phyloP scores from a whole-genome alignment of 2,888 invertebrate species.

The Leptura quadrifasciata region DNA sequence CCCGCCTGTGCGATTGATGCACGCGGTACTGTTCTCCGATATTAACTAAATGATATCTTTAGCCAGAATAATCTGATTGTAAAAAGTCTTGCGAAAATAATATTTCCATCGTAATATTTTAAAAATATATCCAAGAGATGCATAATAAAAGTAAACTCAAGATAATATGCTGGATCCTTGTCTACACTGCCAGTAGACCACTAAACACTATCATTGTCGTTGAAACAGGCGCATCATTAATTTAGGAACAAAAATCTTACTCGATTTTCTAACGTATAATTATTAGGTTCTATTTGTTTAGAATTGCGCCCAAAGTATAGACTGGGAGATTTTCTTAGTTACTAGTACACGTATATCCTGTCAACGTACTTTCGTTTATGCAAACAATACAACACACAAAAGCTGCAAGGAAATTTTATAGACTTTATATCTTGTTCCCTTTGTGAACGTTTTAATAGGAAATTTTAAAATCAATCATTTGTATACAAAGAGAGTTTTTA shows the following conservation, averaged over 20 bases:
- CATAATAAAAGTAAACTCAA: too few species aligned
- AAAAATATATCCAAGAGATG: too few species aligned
- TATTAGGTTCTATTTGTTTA: neutral
- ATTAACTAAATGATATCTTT: too few species aligned
- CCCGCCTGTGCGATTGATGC: too few species aligned
- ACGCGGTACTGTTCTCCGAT: too few species aligned
- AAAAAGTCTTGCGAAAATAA: too few species aligned
- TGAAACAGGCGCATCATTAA: too few species aligned
- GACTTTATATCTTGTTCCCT: neutral
- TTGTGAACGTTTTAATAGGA: neutral
- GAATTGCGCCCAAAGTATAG: neutral
- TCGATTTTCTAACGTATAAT: neutral
- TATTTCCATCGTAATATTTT: too few species aligned
- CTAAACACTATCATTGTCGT: too few species aligned
- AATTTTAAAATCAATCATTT: neutral
- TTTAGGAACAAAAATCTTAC: neutral
- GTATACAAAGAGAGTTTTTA: neutral
- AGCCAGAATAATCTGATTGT: too few species aligned
- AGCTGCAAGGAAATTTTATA: neutral
- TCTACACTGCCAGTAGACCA: too few species aligned
- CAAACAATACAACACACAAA: neutral
- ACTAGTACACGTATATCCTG: neutral
- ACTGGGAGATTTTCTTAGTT: neutral
- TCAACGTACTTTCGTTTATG: neutral
- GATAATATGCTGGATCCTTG: too few species aligned